These are phyloP conservation scores for Hoplias malabaricus DNA, from an alignment of 2,113 vertebrate species.

Conservation along the genomic window DNA sequence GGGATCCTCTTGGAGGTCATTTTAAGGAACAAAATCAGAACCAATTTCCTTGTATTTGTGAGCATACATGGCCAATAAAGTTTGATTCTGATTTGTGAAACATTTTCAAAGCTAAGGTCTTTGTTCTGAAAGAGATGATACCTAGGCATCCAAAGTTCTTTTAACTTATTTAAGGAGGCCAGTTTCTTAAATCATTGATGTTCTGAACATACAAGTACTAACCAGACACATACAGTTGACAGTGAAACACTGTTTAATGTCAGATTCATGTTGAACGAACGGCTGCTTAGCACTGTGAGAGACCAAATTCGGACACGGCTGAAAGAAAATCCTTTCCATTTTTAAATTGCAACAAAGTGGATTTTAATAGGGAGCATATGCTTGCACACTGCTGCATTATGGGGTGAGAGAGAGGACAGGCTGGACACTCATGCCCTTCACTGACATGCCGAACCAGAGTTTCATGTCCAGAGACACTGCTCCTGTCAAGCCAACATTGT, in stretches of 20 bases:
- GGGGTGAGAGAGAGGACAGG: conserved; percentile 30
- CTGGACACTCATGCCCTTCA: neutral
- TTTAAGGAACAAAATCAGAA: neutral
- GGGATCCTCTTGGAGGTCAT: neutral
- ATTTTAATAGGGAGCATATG: conserved; percentile 47
- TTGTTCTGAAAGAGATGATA: neutral
- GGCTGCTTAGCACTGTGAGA: neutral
- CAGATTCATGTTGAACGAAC: neutral
- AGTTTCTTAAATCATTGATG: neutral
- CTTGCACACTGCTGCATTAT: conserved; percentile 9
- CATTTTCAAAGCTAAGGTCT: too few species aligned
- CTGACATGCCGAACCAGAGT: neutral
- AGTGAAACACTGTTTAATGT: neutral
- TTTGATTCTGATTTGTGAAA: too few species aligned
- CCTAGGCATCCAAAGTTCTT: neutral
- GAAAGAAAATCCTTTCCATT: conserved; percentile 33
- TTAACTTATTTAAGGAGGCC: neutral
- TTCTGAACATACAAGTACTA: conserved; percentile 17
- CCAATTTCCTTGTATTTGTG: too few species aligned
- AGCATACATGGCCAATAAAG: too few species aligned
- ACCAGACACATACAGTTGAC: neutral
- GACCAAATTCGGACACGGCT: neutral
- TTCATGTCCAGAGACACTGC: conserved; percentile 7
- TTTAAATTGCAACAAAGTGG: conserved; percentile 36
- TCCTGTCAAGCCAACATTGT: conserved; percentile 39